Base-by-base conservation (phyloP, 2,888 invertebrate genomes). In the Alloscopus bannaensis region DNA sequence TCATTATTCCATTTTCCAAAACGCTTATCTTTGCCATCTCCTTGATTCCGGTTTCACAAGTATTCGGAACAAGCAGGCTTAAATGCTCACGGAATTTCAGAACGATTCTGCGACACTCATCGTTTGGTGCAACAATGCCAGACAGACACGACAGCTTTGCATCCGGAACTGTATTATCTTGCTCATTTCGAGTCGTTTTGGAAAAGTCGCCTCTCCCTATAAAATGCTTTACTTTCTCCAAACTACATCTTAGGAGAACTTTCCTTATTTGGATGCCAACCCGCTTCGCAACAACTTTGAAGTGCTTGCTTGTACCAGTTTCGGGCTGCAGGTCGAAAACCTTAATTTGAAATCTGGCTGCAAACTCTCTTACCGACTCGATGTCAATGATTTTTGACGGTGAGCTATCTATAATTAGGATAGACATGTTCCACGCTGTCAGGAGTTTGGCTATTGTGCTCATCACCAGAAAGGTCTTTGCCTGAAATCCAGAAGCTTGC, bases 401-500 rank as follows among this genome's bases (percentile, higher is more conserved):
- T 31, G 60, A 60, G 6, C 66, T 50, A 42, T 81, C 80, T 8
- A 81, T 28, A 31, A 81, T 62, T 4, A 81, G 45, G 11, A 81
- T 6, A 24, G 73, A 60, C 1, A 71, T 28, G 52, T 18, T 59
- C 80, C 80, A 81, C 16, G 8, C 29, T 20, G 62, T 57, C 3
- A 81, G 13, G n/a, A 81, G 18, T 45, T 66, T 70, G 1, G 76
- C 65, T 1, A 81, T 20, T 4, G 55, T 65, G 18, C 55, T 60
- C 70, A 71, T 71, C 0, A 71, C 22, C 16, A 81, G 36, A 55
- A 50, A 55, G n/a, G 16, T 18, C 26, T 73, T 64, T 2, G 59
- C 70, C 45, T 73, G 52, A 1, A 1, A 16, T n/a, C 13, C 28
- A 18, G 62, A 64, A 22, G n/a, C 16, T 11, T 24, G n/a, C n/a